These are phyloP conservation scores for Drosophila aff. DNA, from an alignment of 1,140 invertebrate genomes.

Conservation along the genomic window DNA sequence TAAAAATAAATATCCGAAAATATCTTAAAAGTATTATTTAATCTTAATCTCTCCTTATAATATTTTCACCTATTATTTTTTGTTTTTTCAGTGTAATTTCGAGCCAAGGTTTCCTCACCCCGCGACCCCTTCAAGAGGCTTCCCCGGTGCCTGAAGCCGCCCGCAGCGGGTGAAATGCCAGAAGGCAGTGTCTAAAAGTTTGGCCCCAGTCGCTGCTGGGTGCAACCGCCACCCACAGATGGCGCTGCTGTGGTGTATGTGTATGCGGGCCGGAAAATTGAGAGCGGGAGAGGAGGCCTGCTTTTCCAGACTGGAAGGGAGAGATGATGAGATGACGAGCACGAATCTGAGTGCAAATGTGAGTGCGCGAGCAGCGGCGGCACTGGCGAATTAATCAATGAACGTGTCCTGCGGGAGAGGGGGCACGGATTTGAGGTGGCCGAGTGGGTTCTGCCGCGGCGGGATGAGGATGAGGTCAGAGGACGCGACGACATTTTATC, in stretches of 20 bases:
- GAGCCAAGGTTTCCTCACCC: not conserved
- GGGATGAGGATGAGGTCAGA: constrained; percentile 41
- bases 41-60: no score
- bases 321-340: constrained; percentile 42
- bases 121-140: not conserved
- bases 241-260: constrained; percentile 34
- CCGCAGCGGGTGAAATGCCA: constrained; percentile 33
- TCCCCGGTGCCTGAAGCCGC: not conserved
- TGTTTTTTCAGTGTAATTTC: not conserved
- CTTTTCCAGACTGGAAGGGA: constrained; percentile 56
- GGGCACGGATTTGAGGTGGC: not conserved
- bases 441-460: not conserved
- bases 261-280: constrained; percentile 10
- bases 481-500: constrained; percentile 48
- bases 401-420: constrained; percentile 68
- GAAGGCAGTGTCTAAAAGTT: constrained; percentile 32
- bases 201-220: constrained; percentile 1
- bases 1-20: no score
- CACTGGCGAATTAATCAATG: constrained; percentile 76
- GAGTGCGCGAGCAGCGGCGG: constrained; percentile 48
- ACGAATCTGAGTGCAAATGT: constrained; percentile 62
- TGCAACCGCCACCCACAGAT: constrained; percentile 35
- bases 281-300: constrained; percentile 23
- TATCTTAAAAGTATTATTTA: no score
- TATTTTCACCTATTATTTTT: no score